Base-by-base conservation (phyloP, 2,113 vertebrate species). In the Spermophilus dauricus region DNA sequence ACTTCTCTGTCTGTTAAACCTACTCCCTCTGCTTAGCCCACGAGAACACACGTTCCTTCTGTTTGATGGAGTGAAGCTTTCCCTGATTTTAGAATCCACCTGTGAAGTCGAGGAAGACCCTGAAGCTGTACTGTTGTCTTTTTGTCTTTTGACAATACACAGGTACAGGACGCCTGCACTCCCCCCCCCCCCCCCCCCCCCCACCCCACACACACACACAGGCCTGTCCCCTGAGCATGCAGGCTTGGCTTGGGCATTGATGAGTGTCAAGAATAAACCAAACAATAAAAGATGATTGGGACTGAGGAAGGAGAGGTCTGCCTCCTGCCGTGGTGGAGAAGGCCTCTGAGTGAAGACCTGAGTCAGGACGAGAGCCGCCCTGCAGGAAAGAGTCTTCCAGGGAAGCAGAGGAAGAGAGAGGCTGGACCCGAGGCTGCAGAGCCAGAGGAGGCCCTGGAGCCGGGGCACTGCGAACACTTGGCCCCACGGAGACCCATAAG, bases 391-490 rank as follows among this genome's bases (percentile, higher is more conserved):
- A 2, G 5, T 10, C 34, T 73, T 30, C 76, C 39, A n/a, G 16
- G 81, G n/a, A 45, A 65, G n/a, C 90, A 48, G 32, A 84, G 8
- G 10, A 8, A 73, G 58, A 39, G 14, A n/a, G 56, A 75, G 14
- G 34, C 53, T n/a, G 14, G n/a, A 28, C 2, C 14, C 1, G 7
- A 8, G 7, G 37, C 48, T 34, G 28, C 37, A 13, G 28, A 9
- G 24, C 3, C 45, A 32, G 30, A 16, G 7, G 53, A 13, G 20
- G 9, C 42, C 5, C 30, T 7, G 73, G 8, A 37, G 7, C 37
- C 2, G 3, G 58, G 18, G 14, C 16, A 0, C 0, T 1, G 4
- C 0, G 4, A 8, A 5, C 0, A 0, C 65, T 5, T 32, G 5
- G 9, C 37, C 37, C 34, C 1, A 77, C 88, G 2, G 42, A 70